phyloP scores from a whole-genome alignment of 2,797 vertebrate species.

The Craterocephalus amniculus region DNA sequence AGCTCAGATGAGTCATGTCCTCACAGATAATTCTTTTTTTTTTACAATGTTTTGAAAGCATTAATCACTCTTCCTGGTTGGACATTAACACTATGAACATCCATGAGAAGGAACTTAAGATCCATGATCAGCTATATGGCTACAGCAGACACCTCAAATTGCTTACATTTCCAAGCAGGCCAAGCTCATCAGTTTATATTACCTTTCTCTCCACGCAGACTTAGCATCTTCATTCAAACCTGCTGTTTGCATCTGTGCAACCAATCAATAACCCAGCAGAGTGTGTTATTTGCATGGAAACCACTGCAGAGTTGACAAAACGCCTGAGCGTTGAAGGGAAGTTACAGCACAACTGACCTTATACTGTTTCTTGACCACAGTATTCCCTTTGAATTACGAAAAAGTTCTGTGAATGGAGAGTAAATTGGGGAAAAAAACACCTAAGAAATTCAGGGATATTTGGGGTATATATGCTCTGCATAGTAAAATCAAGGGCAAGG shows the following conservation, averaged over 20 bases:
- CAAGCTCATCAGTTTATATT: constrained; percentile 57
- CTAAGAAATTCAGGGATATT: constrained; percentile 6
- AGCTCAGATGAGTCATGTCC: constrained; percentile 11
- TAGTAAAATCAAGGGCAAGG: constrained; percentile 17
- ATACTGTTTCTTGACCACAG: constrained; percentile 19
- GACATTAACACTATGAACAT: neutral
- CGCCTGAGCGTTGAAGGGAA: constrained; percentile 7
- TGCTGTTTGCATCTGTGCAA: constrained; percentile 64
- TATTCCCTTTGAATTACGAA: constrained; percentile 36
- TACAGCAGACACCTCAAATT: constrained; percentile 25
- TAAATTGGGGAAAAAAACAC: neutral
- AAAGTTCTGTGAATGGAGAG: constrained; percentile 16
- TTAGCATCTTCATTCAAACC: constrained; percentile 63
- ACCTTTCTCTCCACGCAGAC: constrained; percentile 55
- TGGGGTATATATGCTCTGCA: constrained; percentile 13
- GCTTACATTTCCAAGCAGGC: constrained; percentile 32
- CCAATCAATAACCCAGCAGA: constrained; percentile 71
- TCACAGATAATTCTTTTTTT: constrained; percentile 23
- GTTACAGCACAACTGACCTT: constrained; percentile 1
- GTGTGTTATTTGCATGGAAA: constrained; percentile 62
- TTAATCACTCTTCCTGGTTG: constrained; percentile 23
- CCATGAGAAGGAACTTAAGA: constrained; percentile 7
- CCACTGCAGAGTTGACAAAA: constrained; percentile 33
- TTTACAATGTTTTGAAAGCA: constrained; percentile 8
- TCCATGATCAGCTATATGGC: constrained; percentile 3